phyloP scores from a whole-genome alignment of 2,888 invertebrate genomes.

The Adelognathus sp. region DNA sequence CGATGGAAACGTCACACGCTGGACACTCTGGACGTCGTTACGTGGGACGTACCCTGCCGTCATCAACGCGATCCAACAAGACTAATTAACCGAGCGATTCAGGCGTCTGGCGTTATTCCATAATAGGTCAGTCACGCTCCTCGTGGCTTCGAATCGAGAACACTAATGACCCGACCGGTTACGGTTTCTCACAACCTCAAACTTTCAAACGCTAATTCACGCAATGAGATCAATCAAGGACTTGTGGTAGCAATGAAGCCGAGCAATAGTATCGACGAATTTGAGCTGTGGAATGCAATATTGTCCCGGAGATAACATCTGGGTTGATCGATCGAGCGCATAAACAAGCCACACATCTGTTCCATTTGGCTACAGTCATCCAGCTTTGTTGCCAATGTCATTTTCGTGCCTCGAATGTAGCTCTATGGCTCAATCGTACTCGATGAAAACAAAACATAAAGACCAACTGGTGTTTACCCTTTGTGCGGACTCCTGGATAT shows the following conservation, averaged over 20 bases:
- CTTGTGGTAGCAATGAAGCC: not conserved
- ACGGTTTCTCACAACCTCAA: not conserved
- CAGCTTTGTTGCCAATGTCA: not conserved
- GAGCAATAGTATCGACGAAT: not conserved
- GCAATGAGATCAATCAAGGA: not conserved
- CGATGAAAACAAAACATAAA: conserved; percentile 27
- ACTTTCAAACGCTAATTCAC: not conserved
- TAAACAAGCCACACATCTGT: not conserved
- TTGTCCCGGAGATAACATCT: not conserved
- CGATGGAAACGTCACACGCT: not conserved
- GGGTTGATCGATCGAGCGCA: not conserved
- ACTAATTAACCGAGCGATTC: not conserved
- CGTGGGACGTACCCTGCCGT: no score
- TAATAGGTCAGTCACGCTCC: not conserved
- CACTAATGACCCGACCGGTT: not conserved
- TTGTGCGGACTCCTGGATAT: conserved; percentile 18
- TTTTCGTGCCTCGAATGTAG: not conserved
- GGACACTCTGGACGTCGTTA: not conserved
- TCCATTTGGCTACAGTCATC: not conserved
- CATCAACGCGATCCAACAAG: not conserved
- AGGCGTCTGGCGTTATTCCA: not conserved
- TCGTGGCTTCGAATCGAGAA: not conserved
- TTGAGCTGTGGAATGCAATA: not conserved
- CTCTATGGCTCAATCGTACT: not conserved
- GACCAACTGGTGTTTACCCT: conserved; percentile 42